phyloP scores from a whole-genome alignment of 2,888 invertebrate species.

The Scrobipalpa costella region DNA sequence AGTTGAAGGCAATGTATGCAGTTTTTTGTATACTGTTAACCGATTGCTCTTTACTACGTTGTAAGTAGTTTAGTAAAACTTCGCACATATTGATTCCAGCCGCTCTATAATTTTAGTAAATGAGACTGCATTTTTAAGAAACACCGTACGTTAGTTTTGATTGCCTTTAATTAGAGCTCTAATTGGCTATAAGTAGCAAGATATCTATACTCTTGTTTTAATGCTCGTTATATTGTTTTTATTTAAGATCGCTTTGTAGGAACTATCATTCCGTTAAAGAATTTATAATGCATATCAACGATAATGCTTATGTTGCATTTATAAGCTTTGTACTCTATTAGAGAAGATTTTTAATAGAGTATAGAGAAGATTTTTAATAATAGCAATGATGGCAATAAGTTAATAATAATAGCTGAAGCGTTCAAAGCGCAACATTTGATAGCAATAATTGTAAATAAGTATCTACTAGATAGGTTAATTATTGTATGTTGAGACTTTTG shows the following conservation, averaged over 20 bases:
- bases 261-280: conserved; percentile 63
- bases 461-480: conserved; percentile 78
- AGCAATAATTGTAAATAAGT: conserved; percentile 73
- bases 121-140: conserved; percentile 8
- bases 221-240: conserved; percentile 54
- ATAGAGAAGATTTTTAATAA: conserved; percentile 49
- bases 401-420: conserved; percentile 65
- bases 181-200: background rate
- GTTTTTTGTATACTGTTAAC: no score
- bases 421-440: conserved; percentile 76
- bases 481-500: conserved; percentile 74
- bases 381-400: conserved; percentile 69
- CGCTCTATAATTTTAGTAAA: conserved; percentile 16
- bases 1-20: background rate
- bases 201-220: background rate
- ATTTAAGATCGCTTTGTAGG: conserved; percentile 51
- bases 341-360: conserved; percentile 49
- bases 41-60: conserved; percentile 2
- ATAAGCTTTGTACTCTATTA: conserved; percentile 54
- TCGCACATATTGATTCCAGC: conserved; percentile 19
- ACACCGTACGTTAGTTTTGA: background rate
- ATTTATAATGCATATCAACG: conserved; percentile 68
- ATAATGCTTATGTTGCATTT: conserved; percentile 60
- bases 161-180: conserved; percentile 10
- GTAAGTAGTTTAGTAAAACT: conserved; percentile 18